phyloP scores from a whole-genome alignment of 2,797 vertebrate species.

The Macropodus opercularis region DNA sequence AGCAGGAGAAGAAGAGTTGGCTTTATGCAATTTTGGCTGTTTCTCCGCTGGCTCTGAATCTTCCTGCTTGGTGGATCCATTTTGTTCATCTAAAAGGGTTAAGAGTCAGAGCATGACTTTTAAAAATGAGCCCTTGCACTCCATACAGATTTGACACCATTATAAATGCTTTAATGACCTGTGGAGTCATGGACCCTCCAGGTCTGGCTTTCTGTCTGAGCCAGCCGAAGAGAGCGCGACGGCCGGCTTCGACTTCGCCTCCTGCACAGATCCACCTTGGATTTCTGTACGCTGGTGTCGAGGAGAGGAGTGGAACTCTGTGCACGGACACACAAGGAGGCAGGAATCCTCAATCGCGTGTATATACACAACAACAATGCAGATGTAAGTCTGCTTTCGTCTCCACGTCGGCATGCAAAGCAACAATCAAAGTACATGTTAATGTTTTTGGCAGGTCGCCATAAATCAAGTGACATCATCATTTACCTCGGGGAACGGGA shows the following conservation, averaged over 20 bases:
- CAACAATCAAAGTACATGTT: not conserved
- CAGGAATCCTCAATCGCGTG: not conserved
- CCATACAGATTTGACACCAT: not conserved
- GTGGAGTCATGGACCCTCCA: conserved; percentile 87
- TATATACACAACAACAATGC: conserved; percentile 1
- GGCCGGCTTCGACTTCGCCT: conserved; percentile 80
- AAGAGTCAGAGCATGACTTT: no score
- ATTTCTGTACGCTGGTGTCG: conserved; percentile 85
- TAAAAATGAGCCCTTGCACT: not conserved
- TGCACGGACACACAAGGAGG: conserved; percentile 25
- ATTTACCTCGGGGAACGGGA: conserved; percentile 75
- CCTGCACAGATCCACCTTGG: conserved; percentile 84
- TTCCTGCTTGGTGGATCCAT: conserved; percentile 1
- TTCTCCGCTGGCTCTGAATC: conserved; percentile 72
- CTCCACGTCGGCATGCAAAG: not conserved
- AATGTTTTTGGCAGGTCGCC: not conserved
- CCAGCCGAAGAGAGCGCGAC: conserved; percentile 66
- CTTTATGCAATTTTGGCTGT: conserved; percentile 41
- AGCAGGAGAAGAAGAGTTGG: conserved; percentile 42
- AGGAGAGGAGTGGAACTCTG: conserved; percentile 84
- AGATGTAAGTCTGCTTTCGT: not conserved
- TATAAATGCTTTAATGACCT: conserved; percentile 69
- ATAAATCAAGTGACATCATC: not conserved
- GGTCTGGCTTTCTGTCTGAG: conserved; percentile 27
- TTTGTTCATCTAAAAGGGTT: not conserved